Evolutionary conservation across 2,888 invertebrate genomes (phyloP).

Genomic region (Linyphia triangularis): DNA sequence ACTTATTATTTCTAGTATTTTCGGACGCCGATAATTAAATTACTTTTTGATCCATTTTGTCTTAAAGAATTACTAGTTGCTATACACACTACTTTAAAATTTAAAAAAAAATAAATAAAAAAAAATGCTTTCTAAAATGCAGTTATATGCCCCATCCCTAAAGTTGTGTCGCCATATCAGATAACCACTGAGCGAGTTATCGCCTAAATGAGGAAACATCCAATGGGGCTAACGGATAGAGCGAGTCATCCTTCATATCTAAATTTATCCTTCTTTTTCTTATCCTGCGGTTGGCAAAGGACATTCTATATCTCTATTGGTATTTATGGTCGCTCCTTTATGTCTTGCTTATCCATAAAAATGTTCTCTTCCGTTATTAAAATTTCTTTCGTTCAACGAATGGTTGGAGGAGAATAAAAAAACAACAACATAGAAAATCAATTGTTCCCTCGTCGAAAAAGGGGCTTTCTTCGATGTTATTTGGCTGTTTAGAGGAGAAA

Average conservation of each 20-base stretch:
- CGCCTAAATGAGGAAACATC: no score
- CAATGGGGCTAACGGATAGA: no score
- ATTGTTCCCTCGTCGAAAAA: neutral
- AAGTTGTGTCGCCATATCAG: no score
- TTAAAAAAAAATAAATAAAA: no score
- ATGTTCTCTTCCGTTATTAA: neutral
- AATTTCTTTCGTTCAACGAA: neutral
- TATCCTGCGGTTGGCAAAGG: neutral
- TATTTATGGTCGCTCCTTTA: constrained; percentile 53
- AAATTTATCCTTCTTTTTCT: neutral
- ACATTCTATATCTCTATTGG: neutral
- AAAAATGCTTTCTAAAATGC: no score
- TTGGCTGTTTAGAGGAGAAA: neutral
- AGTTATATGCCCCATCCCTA: no score
- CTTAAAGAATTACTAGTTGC: no score
- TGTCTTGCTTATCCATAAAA: constrained; percentile 14
- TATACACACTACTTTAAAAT: no score
- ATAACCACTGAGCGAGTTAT: no score
- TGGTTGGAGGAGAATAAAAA: constrained; percentile 4
- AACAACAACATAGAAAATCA: neutral
- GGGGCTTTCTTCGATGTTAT: neutral
- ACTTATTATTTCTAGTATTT: no score
- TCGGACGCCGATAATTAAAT: no score
- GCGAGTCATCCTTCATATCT: neutral
- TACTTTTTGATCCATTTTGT: no score